Base-by-base conservation (phyloP, 2,888 invertebrate species). In the Hypena proboscidalis region DNA sequence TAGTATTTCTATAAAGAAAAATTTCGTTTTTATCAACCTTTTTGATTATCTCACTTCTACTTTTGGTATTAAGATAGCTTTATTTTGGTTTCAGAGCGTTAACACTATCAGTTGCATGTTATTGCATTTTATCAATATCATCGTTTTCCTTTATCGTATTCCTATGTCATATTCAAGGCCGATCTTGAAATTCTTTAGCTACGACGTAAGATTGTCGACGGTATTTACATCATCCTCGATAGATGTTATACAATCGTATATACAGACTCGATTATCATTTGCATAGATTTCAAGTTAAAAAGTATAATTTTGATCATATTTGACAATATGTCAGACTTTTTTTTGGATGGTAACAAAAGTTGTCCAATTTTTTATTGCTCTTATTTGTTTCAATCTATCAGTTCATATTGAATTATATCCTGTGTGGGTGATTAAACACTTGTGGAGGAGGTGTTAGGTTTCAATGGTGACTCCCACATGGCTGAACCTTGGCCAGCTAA, bases 381-480 rank as follows among this genome's bases (percentile, higher is more conserved):
- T 38, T 55, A 44, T 60, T 49, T 50, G 22, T 52, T 40, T 42
- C 49, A 45, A 51, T 47, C 47, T 31, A 50, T 48, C 45, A 55
- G 27, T 40, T 34, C 49, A 50, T 31, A 41, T 58, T 48, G 40
- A 65, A 55, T 43, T 10, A 62, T 57, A 58, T 57, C 46, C 45
- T 40, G 76, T 71, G 85, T 85, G 76, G 85, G 86, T 71, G 78
- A 66, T 73, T 62, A 57, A 62, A 67, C 77, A 74, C 73, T 48
- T 76, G 82, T 77, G 83, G 77, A 77, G 85, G 74, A 60, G 70
- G 67, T 58, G 60, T 52, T 60, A 75, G 56, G 58, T 74, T 74
- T 81, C 82, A 83, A 85, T 83, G 82, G 77, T 74, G 68, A 74
- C 85, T 64, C 89, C 88, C 55, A 83, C 88, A 23, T 11, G 0